Base-by-base conservation (phyloP, 2,888 invertebrate species). In the Kryphioiulus occultus region DNA sequence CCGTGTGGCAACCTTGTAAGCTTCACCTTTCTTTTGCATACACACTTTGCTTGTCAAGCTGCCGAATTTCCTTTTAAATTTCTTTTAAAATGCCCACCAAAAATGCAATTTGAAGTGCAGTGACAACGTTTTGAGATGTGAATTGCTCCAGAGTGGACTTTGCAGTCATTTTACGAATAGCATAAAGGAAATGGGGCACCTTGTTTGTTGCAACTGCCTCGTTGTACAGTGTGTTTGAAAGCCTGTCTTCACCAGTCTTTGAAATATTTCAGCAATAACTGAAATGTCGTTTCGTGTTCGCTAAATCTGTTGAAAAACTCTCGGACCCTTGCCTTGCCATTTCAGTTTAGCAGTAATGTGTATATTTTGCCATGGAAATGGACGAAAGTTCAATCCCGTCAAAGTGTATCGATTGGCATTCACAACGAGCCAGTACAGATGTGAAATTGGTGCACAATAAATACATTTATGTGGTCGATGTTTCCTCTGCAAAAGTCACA, bases 371-470 rank as follows among this genome's bases (percentile, higher is more conserved):
- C 78, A 78, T 78, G 78, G 78, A 78, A 78, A 78, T 78, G 78
- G 78, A 78, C 78, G 78, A 78, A 78, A 78, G 78, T 78, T 78
- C 78, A 78, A 78, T 78, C 78, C 78, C 15, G 78, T 78, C 78
- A 78, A 78, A 78, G 78, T 78, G 30, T 78, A 78, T 78, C 78
- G 78, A 78, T 78, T 78, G 78, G 78, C 26, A 78, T 30, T 78
- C 78, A 78, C 78, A 78, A 78, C 78, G 26, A 78, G 30, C 26
- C 15, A 30, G 78, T 78, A 30, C 78, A 78, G 78, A 78, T 78
- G 78, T 78, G 78, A 78, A 78, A 78, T 78, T 78, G 78, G 78
- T 78, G 78, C 78, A 78, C 78, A 78, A 78, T 78, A 78, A 78
- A 78, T 30, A 78, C 78, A 78, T 26, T 78, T 78, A 78, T 78